Percentiles rank a stretch among this genome's conserved stretches.
Conservation (phyloP, 64 coral and sea anemone species). For the Acropora tenuis region DNA sequence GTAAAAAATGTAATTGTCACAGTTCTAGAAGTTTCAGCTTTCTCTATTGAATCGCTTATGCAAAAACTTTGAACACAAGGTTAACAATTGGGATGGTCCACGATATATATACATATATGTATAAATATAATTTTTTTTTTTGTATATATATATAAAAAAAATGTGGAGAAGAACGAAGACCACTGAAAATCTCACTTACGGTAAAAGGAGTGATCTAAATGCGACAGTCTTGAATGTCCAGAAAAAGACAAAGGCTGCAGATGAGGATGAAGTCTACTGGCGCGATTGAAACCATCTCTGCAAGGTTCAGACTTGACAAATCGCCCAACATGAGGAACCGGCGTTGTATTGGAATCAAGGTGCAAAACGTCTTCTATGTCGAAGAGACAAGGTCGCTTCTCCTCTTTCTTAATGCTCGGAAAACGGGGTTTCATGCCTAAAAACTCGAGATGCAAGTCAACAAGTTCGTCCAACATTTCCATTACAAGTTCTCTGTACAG, state of each 20-base stretch:
- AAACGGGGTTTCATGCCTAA: background rate
- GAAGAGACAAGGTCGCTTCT: conserved; percentile 5
- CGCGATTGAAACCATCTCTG: background rate
- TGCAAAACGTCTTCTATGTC: background rate
- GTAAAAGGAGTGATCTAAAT: background rate
- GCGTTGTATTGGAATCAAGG: background rate
- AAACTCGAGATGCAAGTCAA: conserved; percentile 3
- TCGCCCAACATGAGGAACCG: background rate
- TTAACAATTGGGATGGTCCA: no score
- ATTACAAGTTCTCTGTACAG: background rate
- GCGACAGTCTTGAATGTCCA: background rate
- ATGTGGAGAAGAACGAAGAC: background rate
- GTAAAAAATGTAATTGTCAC: background rate
- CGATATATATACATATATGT: no score
- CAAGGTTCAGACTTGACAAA: background rate
- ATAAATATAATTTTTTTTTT: no score
- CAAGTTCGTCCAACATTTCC: conserved; percentile 4
- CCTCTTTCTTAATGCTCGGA: background rate
- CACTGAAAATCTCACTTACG: conserved; percentile 2
- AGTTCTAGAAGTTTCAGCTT: background rate
- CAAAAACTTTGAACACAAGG: background rate
- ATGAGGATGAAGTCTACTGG: background rate
- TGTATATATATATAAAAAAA: background rate
- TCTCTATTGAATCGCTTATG: background rate
- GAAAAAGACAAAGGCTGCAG: background rate